Evolutionary conservation across 1,140 invertebrate genomes (phyloP).

Genomic region (Tribolium castaneum): DNA sequence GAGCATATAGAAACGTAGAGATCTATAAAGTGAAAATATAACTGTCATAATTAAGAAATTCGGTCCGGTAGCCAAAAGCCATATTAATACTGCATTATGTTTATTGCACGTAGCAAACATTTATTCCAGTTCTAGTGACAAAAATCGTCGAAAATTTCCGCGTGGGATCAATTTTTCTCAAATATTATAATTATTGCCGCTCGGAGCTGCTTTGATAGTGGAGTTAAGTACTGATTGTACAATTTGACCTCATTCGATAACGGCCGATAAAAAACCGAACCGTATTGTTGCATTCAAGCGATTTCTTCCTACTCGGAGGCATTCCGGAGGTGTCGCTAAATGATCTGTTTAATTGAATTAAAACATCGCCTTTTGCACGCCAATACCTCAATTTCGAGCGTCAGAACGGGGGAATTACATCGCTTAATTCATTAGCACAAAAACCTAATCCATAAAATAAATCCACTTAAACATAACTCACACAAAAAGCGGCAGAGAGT

Average conservation of each 20-base stretch:
- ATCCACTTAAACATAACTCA: slow-evolving; percentile 61
- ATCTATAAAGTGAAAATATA: slow-evolving; percentile 39
- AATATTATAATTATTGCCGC: not conserved
- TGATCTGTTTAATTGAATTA: not conserved
- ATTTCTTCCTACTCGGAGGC: not conserved
- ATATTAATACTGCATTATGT: slow-evolving; percentile 17
- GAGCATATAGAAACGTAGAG: slow-evolving; percentile 27
- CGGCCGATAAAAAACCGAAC: slow-evolving; percentile 7
- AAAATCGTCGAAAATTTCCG: not conserved
- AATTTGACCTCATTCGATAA: slow-evolving; percentile 27
- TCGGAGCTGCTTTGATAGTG: not conserved
- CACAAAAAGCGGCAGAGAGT: slow-evolving; percentile 53
- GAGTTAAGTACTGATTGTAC: slow-evolving; percentile 23
- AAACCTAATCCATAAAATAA: slow-evolving; percentile 61
- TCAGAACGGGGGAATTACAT: slow-evolving; percentile 10
- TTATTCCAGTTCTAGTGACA: not conserved
- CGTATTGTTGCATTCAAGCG: not conserved
- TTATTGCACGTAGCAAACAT: not conserved
- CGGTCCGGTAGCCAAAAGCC: slow-evolving; percentile 27
- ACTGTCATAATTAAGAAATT: slow-evolving; percentile 37
- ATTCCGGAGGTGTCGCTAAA: not conserved
- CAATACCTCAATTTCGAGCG: slow-evolving; percentile 10
- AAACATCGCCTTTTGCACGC: not conserved
- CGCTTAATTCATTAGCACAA: slow-evolving; percentile 60
- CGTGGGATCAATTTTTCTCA: not conserved